A percentile compares a stretch with the other conserved stretches of the same genome.
Evolutionary conservation across 2,797 vertebrate species (phyloP).

Genomic region (Hypotaenidia philippensis): DNA sequence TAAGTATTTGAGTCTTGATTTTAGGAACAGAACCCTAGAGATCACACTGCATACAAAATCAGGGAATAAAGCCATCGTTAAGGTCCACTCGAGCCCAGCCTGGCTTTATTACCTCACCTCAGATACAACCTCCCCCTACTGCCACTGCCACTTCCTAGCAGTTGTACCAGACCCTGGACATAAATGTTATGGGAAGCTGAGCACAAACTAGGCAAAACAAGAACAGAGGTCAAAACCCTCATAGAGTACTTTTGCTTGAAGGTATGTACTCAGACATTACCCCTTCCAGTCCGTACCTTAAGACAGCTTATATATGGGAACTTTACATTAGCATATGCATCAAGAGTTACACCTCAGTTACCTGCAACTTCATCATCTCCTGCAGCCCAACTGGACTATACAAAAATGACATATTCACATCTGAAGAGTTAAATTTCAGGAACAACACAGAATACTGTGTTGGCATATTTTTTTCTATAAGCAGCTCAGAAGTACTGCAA

Average conservation of each 20-base stretch:
- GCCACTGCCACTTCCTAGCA: neutral
- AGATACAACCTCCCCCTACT: neutral
- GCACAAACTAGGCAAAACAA: neutral
- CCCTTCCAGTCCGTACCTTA: neutral
- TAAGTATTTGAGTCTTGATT: neutral
- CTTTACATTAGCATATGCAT: neutral
- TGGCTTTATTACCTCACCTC: neutral
- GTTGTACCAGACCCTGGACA: neutral
- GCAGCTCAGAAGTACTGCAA: neutral
- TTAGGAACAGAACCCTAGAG: neutral
- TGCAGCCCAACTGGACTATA: neutral
- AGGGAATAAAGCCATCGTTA: neutral
- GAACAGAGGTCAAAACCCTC: neutral
- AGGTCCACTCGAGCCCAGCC: neutral
- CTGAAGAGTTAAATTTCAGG: neutral
- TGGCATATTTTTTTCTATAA: neutral
- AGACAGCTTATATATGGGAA: neutral
- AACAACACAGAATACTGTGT: neutral
- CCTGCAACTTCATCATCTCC: neutral
- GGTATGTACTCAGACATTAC: neutral
- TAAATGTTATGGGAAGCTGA: neutral
- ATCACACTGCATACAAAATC: neutral
- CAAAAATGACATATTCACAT: neutral
- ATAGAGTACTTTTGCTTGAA: neutral
- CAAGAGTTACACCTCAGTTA: neutral